Conservation (phyloP, 2,888 invertebrate species). For the Portevinia maculata region DNA sequence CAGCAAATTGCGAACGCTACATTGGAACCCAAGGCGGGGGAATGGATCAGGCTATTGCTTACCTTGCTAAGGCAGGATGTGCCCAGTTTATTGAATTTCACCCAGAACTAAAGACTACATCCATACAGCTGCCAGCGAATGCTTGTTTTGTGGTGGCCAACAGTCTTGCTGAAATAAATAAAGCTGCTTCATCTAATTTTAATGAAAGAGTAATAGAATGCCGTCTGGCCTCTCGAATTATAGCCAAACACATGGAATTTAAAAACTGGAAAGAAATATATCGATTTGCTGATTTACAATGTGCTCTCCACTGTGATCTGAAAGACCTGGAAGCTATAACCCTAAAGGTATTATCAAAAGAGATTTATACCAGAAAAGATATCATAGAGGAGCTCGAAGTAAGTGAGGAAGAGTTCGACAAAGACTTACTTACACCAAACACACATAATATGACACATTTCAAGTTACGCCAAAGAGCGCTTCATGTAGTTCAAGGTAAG, state of each 20-base stretch:
- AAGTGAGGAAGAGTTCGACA: conserved; percentile 85
- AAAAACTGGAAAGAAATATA: conserved; percentile 87
- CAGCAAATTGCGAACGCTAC: conserved; percentile 95
- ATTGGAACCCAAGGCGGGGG: conserved; percentile 99
- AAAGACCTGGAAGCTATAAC: conserved; percentile 89
- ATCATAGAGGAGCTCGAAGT: conserved; percentile 86
- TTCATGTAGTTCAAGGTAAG: conserved; percentile 93
- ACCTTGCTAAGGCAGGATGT: conserved; percentile 91
- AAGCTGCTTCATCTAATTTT: conserved; percentile 95
- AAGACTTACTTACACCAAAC: conserved; percentile 86
- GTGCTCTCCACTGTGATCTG: conserved; percentile 85
- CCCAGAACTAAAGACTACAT: conserved; percentile 88
- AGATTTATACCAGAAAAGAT: conserved; percentile 88
- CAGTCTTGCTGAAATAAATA: conserved; percentile 93
- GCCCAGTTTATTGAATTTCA: conserved; percentile 97
- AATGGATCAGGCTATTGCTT: conserved; percentile 99
- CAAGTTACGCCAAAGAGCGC: conserved; percentile 92
- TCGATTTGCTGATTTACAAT: conserved; percentile 90
- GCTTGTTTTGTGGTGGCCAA: conserved; percentile 97
- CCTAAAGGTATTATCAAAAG: conserved; percentile 85
- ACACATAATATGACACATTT: conserved; percentile 87
- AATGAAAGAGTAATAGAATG: conserved; percentile 98
- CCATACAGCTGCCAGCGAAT: conserved; percentile 91
- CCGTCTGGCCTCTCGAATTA: conserved; percentile 91
- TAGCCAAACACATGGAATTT: conserved; percentile 86